Evolutionary conservation across 2,113 vertebrate species (phyloP).

Genomic region (Dolichotis patagonum): DNA sequence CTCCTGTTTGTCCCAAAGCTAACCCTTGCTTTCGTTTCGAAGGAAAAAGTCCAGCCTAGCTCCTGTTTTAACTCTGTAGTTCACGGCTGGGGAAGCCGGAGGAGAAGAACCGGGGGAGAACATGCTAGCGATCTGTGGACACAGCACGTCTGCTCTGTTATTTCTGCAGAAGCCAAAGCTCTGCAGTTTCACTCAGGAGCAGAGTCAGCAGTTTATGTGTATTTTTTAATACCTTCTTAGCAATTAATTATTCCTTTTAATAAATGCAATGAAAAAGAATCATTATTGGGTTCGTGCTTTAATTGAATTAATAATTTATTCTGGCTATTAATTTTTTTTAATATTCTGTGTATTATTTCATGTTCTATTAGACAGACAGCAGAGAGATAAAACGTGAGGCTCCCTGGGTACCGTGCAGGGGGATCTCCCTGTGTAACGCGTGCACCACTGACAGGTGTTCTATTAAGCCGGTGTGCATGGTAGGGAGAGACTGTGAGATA

Average conservation of each 20-base stretch:
- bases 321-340: constrained; percentile 75
- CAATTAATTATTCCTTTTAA: constrained; percentile 82
- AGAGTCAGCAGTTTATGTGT: constrained; percentile 76
- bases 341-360: constrained; percentile 77
- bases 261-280: constrained; percentile 77
- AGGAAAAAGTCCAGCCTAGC: not conserved
- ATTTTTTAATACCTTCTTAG: constrained; percentile 61
- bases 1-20: not conserved
- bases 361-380: constrained; percentile 70
- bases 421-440: not conserved
- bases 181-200: constrained; percentile 43
- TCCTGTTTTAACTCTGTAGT: not conserved
- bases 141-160: not conserved
- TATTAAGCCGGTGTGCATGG: not conserved
- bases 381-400: constrained; percentile 44
- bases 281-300: constrained; percentile 64
- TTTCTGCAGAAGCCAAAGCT: not conserved
- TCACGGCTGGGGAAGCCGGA: not conserved
- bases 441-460: not conserved
- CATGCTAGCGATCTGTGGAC: fast-evolving
- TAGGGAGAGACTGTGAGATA: not conserved
- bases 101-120: not conserved
- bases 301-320: constrained; percentile 83
- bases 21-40: not conserved
- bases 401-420: fast-evolving